Conservation (phyloP, 2,113 vertebrate genomes). For the Peromyscus leucopus region DNA sequence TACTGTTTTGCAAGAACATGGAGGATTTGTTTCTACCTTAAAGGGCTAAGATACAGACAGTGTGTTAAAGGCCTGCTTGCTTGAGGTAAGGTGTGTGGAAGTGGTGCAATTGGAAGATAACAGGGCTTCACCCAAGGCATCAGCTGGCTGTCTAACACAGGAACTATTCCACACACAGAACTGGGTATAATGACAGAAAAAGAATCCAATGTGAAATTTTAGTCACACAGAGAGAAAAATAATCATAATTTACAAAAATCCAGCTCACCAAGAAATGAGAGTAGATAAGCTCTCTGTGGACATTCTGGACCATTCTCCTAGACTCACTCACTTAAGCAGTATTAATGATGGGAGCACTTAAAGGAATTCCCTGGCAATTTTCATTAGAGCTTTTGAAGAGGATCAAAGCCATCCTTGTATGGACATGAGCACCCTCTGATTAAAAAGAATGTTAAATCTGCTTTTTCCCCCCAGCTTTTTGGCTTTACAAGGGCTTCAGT, state of each 20-base stretch:
- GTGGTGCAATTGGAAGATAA: slow-evolving; percentile 25
- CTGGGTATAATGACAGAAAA: background rate
- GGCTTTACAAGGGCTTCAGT: slow-evolving; percentile 49
- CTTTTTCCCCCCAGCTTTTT: slow-evolving; percentile 22
- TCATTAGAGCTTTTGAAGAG: slow-evolving; percentile 60
- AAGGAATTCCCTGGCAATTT: slow-evolving; percentile 58
- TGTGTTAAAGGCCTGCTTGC: slow-evolving; percentile 31
- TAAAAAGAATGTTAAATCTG: slow-evolving; percentile 64
- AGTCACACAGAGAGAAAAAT: slow-evolving; percentile 30
- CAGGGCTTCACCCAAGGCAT: slow-evolving; percentile 4
- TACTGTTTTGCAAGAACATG: slow-evolving; percentile 45
- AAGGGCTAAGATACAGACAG: slow-evolving; percentile 5
- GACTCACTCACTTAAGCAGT: slow-evolving; percentile 33
- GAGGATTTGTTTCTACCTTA: slow-evolving; percentile 61
- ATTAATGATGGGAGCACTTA: slow-evolving; percentile 52
- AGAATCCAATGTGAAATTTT: background rate
- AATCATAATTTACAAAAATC: slow-evolving; percentile 22
- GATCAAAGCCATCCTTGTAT: slow-evolving; percentile 57
- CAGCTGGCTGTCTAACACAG: background rate
- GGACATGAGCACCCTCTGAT: slow-evolving; percentile 43
- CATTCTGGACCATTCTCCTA: slow-evolving; percentile 26
- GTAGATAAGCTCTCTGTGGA: background rate
- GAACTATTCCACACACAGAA: background rate
- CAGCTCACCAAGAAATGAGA: background rate
- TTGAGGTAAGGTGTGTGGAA: background rate